Evolutionary conservation across 1,140 invertebrate species (phyloP).

Genomic region (Halesus radiatus): DNA sequence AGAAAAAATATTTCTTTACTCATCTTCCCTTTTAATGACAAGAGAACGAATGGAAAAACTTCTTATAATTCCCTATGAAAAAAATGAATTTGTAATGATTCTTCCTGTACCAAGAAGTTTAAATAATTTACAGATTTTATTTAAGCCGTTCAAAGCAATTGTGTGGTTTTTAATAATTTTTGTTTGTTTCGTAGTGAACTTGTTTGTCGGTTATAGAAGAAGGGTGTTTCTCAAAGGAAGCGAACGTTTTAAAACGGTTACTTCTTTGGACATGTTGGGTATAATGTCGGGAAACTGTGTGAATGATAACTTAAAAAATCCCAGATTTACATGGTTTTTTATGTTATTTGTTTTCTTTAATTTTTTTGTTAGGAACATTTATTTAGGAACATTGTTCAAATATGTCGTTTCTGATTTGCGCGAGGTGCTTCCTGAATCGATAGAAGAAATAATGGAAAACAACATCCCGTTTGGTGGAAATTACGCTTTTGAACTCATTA

Average conservation of each 20-base stretch:
- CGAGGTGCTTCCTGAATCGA: not conserved
- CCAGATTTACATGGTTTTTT: not conserved
- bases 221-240: no score
- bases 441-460: not conserved
- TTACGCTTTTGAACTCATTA: not conserved
- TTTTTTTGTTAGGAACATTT: slow-evolving; percentile 14
- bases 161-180: not conserved
- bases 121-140: slow-evolving; percentile 10
- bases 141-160: not conserved
- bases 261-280: not conserved
- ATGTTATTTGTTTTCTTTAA: not conserved
- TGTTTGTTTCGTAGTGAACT: no score
- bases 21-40: not conserved
- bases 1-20: not conserved
- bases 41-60: not conserved
- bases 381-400: slow-evolving; percentile 6
- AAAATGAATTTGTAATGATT: not conserved
- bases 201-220: no score
- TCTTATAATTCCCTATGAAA: not conserved
- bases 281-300: not conserved
- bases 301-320: not conserved
- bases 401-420: not conserved
- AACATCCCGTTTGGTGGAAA: not conserved
- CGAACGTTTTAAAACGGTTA: not conserved
- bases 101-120: not conserved